Base-by-base conservation (phyloP, 2,113 vertebrate species). In the Sarotherodon lohbergeri region DNA sequence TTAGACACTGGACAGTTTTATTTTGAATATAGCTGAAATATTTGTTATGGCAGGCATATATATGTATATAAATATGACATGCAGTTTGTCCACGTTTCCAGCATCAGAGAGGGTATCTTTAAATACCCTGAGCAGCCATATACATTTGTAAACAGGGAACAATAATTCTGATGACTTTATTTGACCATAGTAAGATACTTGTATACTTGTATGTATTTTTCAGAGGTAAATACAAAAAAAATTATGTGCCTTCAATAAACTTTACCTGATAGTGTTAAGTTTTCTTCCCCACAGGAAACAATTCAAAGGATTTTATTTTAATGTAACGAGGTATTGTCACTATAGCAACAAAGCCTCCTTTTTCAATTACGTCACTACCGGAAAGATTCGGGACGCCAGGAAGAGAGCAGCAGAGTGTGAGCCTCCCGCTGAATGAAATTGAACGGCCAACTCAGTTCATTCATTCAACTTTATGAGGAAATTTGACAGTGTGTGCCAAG, bases 311-410 rank as follows among this genome's bases (percentile, higher is more conserved):
- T 43, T 81, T 24, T 34, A 39, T 66, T 4, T 57, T 6, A 79
- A 71, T 68, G n/a, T 19, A 9, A 22, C 22, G 22, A 54, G 22
- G 3, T 9, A 7, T 14, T 6, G 90, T 95, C 78, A 41, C 88
- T 82, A 90, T 91, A 87, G 90, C 61, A 90, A 94, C 92, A 36
- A 82, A 57, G 80, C 56, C 82, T 80, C 87, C 48, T 19, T 41
- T 68, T 71, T 71, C 14, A n/a, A 2, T 29, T 71, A 93, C 94
- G 94, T 95, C 94, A 95, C 87, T 88, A 52, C 95, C 95, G 95
- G 92, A 19, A 52, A 17, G 13, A 17, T 36, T 86, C 48, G 4
- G 83, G 78, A 89, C 86, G 88, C 63, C 78, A 66, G 90, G 93
- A 93, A 92, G 86, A 59, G 29, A 59, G 17, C 73, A 22, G 29